Conservation (phyloP, 92 coral and sea anemone species). For the Epizoanthus stellaris region DNA sequence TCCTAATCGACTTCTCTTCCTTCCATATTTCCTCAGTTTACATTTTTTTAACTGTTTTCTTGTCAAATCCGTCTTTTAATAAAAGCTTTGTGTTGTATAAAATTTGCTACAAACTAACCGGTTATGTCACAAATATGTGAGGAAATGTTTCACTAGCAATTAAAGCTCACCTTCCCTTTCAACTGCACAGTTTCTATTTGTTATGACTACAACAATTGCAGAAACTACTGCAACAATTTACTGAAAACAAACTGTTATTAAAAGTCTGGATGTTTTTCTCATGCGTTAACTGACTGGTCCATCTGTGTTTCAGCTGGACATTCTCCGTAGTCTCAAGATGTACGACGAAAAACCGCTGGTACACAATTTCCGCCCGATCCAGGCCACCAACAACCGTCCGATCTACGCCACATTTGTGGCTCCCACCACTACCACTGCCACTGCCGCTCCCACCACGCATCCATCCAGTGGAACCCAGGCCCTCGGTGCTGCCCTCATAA, state of each 20-base stretch:
- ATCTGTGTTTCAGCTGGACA: constrained; percentile 40
- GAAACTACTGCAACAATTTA: not conserved
- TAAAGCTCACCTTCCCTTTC: no score
- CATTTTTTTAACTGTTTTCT: no score
- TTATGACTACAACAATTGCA: not conserved
- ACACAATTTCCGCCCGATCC: constrained; percentile 72
- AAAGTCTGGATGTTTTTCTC: no score
- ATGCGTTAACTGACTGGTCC: no score
- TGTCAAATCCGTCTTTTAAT: no score
- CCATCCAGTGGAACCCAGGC: not conserved
- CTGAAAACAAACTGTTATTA: not conserved
- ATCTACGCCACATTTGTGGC: constrained; percentile 55
- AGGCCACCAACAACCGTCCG: constrained; percentile 60
- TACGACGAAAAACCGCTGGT: constrained; percentile 20
- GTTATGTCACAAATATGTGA: no score
- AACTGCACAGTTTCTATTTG: no score
- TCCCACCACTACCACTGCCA: not conserved
- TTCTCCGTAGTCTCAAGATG: constrained; percentile 42
- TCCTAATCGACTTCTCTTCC: no score
- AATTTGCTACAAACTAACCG: no score
- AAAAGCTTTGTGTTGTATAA: no score
- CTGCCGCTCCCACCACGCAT: not conserved
- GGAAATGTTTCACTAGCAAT: no score
- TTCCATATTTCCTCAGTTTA: no score
- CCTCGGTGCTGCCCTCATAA: not conserved